phyloP scores from a whole-genome alignment of 2,113 vertebrate genomes.

The Erinaceus europaeus region DNA sequence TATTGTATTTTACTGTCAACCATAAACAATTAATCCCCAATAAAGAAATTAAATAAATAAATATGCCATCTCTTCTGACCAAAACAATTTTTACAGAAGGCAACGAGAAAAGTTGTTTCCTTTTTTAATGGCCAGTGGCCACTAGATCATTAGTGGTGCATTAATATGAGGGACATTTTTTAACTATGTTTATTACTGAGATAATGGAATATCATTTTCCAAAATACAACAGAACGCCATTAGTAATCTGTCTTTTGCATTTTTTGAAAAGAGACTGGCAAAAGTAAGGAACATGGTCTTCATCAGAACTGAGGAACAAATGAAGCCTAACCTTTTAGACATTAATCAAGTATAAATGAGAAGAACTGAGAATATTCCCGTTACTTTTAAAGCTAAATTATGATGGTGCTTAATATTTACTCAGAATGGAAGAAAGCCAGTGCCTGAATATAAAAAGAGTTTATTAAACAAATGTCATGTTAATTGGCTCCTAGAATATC shows the following conservation, averaged over 20 bases:
- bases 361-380: background rate
- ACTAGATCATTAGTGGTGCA: background rate
- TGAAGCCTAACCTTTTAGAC: background rate
- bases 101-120: background rate
- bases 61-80: background rate
- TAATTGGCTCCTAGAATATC: slow-evolving; percentile 40
- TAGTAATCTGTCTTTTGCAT: slow-evolving; percentile 18
- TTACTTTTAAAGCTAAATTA: slow-evolving; percentile 3
- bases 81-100: background rate
- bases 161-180: background rate
- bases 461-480: slow-evolving; percentile 56
- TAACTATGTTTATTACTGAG: background rate
- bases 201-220: slow-evolving; percentile 16
- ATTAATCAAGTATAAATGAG: slow-evolving; percentile 4
- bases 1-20: too few species aligned
- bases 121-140: too few species aligned
- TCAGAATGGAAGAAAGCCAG: slow-evolving; percentile 13
- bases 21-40: too few species aligned
- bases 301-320: slow-evolving; percentile 18
- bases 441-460: slow-evolving; percentile 7
- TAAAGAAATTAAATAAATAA: too few species aligned
- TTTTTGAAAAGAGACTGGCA: slow-evolving; percentile 13
- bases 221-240: slow-evolving; percentile 41
- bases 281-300: background rate
- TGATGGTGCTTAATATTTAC: background rate